Percentiles rank a stretch among this genome's conserved stretches.
Conservation (phyloP, 2,113 vertebrate species). For the Zosterops lateralis region DNA sequence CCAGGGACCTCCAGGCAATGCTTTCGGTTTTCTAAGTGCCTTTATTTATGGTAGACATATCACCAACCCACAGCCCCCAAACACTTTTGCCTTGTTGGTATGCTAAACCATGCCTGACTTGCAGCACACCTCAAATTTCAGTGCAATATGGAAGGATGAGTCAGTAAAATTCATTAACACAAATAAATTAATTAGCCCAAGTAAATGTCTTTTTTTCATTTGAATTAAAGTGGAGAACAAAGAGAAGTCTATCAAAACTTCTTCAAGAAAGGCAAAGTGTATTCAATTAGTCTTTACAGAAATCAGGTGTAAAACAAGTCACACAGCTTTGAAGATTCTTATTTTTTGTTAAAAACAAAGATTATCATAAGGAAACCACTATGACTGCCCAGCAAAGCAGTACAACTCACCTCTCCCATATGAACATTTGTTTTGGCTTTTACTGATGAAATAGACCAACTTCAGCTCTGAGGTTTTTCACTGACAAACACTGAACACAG, state of each 20-base stretch:
- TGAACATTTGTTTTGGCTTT: background rate
- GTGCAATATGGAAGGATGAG: background rate
- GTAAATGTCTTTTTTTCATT: background rate
- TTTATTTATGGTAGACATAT: background rate
- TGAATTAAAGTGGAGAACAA: background rate
- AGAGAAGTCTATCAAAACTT: background rate
- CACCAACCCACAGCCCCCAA: background rate
- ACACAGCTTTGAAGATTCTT: background rate
- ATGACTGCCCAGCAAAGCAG: background rate
- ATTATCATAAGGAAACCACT: background rate
- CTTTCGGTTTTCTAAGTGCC: background rate
- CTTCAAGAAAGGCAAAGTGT: background rate
- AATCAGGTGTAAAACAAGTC: background rate
- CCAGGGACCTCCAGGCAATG: background rate
- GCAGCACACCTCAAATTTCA: background rate
- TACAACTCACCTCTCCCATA: background rate
- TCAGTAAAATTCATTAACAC: background rate
- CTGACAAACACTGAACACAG: background rate
- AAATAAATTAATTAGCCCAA: slow-evolving; percentile 16
- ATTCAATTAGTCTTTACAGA: background rate
- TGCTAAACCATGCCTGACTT: background rate
- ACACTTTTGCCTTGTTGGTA: background rate
- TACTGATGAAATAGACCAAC: background rate
- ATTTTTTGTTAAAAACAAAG: background rate
- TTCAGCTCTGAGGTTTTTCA: background rate